Base-by-base conservation (phyloP, 2,888 invertebrate genomes). In the Strigamia maritima region DNA sequence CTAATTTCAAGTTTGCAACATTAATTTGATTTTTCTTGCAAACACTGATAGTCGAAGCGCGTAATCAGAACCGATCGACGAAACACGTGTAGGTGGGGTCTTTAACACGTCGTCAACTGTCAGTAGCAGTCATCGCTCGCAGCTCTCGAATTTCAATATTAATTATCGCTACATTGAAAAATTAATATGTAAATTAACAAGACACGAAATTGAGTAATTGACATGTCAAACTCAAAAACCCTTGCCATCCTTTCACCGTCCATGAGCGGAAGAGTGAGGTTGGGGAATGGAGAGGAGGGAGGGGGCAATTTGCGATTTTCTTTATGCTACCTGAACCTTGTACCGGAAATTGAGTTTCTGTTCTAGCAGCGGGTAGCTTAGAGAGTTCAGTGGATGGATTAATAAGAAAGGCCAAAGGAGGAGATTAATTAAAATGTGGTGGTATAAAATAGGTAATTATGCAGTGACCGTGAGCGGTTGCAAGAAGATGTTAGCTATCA, bases 51-150 rank as follows among this genome's bases (percentile, higher is more conserved):
- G 60, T 60, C 24, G 60, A 24, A 60, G 60, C 60, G 22, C 24
- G 60, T 19, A 60, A 60, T 60, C 24, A 8, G 60, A 6, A 60
- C 19, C 60, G 60, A 60, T 60, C 60, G 60, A 60, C 60, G 19
- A 60, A 60, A 60, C 60, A 60, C 60, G 60, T 60, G 60, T 60
- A 60, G 60, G 60, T 60, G 60, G 19, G n/a, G 60, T 60, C 60
- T 6, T 60, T 60, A 60, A 60, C 60, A 60, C 60, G 24, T 60
- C 60, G 60, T 60, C 60, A 10, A 19, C 60, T 60, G 60, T 60
- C 60, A 60, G 19, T 60, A 10, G 22, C 60, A 60, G 16, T 60
- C 60, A 60, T 60, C 60, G 60, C 60, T 60, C 60, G 22, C 60
- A 60, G 60, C 60, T 60, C 60, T 60, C 8, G 19, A 60, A 60